Conservation (phyloP, 2,797 vertebrate species). For the Microtus obscurus region DNA sequence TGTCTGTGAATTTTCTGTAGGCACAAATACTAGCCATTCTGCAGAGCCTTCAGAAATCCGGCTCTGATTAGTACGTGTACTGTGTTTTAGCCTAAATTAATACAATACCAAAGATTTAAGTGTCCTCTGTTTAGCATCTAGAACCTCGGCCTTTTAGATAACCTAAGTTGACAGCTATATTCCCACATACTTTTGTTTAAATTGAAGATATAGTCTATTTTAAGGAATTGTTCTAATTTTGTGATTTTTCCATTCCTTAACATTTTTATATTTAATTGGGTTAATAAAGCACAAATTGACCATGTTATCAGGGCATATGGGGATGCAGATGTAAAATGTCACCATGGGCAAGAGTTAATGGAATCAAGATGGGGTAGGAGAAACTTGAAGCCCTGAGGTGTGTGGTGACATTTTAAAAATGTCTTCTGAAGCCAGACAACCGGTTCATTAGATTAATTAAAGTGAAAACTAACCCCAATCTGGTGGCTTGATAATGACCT, state of each 20-base stretch:
- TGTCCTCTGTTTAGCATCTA: conserved; percentile 40
- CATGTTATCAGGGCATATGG: conserved; percentile 51
- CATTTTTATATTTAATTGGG: conserved; percentile 71
- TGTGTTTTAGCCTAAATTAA: conserved; percentile 28
- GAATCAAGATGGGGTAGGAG: conserved; percentile 52
- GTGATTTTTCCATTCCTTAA: conserved; percentile 62
- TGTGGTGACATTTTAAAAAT: conserved; percentile 71
- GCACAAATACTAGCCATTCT: not conserved
- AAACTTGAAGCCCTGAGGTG: conserved; percentile 36
- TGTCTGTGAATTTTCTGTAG: not conserved
- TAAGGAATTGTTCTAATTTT: conserved; percentile 69
- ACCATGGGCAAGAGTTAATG: conserved; percentile 64
- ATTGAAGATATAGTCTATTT: conserved; percentile 44
- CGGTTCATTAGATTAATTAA: conserved; percentile 78
- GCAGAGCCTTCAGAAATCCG: not conserved
- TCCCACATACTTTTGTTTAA: not conserved
- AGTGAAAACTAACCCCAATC: conserved; percentile 58
- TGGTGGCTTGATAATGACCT: conserved; percentile 56
- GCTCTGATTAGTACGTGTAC: not conserved
- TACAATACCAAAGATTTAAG: conserved; percentile 25
- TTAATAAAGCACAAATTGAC: conserved; percentile 75
- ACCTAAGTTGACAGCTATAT: conserved; percentile 1
- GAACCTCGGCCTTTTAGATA: conserved; percentile 14
- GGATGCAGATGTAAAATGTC: conserved; percentile 54
- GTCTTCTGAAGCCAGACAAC: conserved; percentile 58